phyloP scores from a whole-genome alignment of 2,888 invertebrate species.

The Serrognathus titanus region DNA sequence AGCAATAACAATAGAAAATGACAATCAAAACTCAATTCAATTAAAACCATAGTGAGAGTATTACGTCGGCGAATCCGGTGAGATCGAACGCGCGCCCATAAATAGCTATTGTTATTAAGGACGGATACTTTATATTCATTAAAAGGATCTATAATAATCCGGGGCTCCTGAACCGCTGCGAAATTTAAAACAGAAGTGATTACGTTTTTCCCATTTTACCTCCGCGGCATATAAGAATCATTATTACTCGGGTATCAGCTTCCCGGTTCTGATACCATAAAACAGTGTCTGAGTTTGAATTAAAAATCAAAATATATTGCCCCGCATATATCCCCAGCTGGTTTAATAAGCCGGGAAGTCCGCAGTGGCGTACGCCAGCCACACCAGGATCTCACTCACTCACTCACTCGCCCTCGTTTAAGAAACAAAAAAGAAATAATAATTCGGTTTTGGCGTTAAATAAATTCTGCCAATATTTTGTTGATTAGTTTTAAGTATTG shows the following conservation, averaged over 20 bases:
- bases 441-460: no score
- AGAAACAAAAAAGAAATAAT: no score
- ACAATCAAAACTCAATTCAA: no score
- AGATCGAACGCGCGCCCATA: no score
- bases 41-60: no score
- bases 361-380: slow-evolving; percentile 28
- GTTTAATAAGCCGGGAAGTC: slow-evolving; percentile 37
- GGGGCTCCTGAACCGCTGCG: not conserved
- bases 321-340: slow-evolving; percentile 43
- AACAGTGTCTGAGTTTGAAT: slow-evolving; percentile 43
- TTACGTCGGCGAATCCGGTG: no score
- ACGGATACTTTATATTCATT: slow-evolving; percentile 2
- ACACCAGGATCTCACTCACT: not conserved
- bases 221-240: slow-evolving; percentile 39
- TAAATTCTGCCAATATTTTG: no score
- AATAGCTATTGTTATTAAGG: not conserved
- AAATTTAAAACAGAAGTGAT: slow-evolving; percentile 21
- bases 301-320: slow-evolving; percentile 42
- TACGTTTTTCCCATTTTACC: slow-evolving; percentile 40
- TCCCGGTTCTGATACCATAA: slow-evolving; percentile 36
- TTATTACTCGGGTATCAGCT: slow-evolving; percentile 43
- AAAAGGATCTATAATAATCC: slow-evolving; percentile 2
- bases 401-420: not conserved
- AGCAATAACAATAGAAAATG: no score
- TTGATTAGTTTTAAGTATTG: no score